These are phyloP conservation scores for Acipenser oxyrinchus DNA, from an alignment of 2,797 vertebrate species.

Conservation along the genomic window DNA sequence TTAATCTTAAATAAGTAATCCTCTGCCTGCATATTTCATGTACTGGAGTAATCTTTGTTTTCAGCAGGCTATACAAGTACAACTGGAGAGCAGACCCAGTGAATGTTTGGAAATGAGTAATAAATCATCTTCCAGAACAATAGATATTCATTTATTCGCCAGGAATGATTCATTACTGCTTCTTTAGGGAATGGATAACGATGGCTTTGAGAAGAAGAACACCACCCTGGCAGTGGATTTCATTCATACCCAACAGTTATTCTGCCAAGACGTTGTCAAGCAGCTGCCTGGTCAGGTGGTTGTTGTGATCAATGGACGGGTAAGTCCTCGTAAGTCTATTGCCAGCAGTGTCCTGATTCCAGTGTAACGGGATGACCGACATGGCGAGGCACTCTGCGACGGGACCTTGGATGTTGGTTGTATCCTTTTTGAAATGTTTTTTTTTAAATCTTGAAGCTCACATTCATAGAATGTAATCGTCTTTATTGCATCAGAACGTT, in stretches of 20 bases:
- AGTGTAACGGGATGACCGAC: no score
- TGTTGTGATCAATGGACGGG: slow-evolving; percentile 84
- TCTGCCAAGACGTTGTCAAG: slow-evolving; percentile 80
- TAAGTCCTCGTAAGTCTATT: slow-evolving; percentile 47
- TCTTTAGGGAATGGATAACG: slow-evolving; percentile 72
- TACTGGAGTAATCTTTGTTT: slow-evolving; percentile 3
- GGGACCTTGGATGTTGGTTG: no score
- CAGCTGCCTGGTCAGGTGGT: slow-evolving; percentile 72
- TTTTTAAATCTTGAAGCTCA: no score
- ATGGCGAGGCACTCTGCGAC: no score
- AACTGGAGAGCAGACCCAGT: neutral
- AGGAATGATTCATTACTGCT: slow-evolving; percentile 24
- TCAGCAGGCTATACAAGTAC: neutral
- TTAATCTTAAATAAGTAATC: slow-evolving; percentile 2
- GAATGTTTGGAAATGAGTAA: neutral
- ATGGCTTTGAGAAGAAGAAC: slow-evolving; percentile 89
- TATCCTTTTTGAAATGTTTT: no score
- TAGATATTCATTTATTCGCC: slow-evolving; percentile 4
- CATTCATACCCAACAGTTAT: slow-evolving; percentile 77
- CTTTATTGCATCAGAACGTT: no score
- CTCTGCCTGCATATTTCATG: neutral
- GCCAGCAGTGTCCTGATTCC: no score
- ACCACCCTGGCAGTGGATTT: slow-evolving; percentile 83
- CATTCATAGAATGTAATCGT: no score
- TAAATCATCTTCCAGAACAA: slow-evolving; percentile 5